Evolutionary conservation across 2,113 vertebrate species (phyloP).

Genomic region (Cavia aperea): DNA sequence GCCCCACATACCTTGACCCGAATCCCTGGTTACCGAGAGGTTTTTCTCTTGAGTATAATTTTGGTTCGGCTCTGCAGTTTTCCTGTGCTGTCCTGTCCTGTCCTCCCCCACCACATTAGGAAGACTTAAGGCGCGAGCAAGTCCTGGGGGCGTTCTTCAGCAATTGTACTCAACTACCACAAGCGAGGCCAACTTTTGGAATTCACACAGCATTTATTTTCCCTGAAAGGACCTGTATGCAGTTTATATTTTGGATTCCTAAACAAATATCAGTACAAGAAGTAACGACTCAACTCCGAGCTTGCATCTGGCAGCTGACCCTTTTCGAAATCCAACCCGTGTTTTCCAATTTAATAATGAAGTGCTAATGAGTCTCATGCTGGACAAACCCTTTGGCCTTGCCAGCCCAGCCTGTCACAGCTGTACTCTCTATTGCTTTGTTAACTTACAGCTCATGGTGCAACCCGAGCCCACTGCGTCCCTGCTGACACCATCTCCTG

Average conservation of each 20-base stretch:
- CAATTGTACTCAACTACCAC: background rate
- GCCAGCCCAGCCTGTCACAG: background rate
- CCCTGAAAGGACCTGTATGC: background rate
- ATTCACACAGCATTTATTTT: constrained; percentile 28
- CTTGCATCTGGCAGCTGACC: constrained; percentile 48
- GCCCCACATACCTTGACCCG: background rate
- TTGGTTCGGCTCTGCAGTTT: background rate
- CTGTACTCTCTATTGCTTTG: constrained; percentile 1
- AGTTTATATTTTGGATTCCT: constrained; percentile 40
- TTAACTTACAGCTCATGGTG: background rate
- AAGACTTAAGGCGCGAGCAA: background rate
- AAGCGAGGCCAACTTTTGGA: constrained; percentile 1
- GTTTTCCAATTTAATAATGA: constrained; percentile 53
- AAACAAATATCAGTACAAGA: constrained; percentile 14
- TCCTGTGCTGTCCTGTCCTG: too few relatives aligned
- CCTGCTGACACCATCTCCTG: background rate
- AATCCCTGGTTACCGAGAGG: background rate
- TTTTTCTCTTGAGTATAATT: background rate
- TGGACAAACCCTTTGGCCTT: constrained; percentile 45
- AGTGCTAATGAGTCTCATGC: constrained; percentile 53
- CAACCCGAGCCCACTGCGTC: constrained; percentile 8
- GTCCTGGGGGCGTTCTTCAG: background rate
- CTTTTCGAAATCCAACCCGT: constrained; percentile 41
- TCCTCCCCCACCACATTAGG: background rate
- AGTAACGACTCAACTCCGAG: constrained; percentile 3